These are phyloP conservation scores for Butorides virescens DNA, from an alignment of 2,113 vertebrate genomes.

Conservation along the genomic window DNA sequence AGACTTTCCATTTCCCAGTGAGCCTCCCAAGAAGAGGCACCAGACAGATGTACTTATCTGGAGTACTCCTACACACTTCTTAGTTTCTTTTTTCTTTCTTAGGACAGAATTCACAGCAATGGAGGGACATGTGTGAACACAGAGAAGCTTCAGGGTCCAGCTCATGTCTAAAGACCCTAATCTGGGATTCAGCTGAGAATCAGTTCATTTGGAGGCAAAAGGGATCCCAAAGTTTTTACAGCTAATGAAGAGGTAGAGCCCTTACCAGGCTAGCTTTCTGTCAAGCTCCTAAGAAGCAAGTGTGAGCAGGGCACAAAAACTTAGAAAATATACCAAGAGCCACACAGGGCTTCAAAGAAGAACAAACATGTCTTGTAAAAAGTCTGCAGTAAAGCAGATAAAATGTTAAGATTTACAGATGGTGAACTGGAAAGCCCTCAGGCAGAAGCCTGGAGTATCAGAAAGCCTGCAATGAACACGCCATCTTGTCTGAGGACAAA, in stretches of 20 bases:
- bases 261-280: neutral
- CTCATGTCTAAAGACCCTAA: neutral
- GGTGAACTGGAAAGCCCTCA: neutral
- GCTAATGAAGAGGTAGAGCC: neutral
- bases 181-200: neutral
- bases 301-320: neutral
- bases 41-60: neutral
- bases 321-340: neutral
- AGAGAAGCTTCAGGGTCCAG: neutral
- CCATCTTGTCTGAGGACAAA: neutral
- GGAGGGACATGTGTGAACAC: neutral
- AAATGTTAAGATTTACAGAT: neutral
- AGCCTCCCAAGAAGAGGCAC: neutral
- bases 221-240: neutral
- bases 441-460: neutral
- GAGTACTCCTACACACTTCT: neutral
- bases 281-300: neutral
- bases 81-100: neutral
- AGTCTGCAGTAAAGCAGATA: neutral
- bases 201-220: neutral
- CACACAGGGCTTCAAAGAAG: neutral
- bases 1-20: neutral
- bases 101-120: neutral
- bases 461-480: neutral
- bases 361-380: neutral